Conservation (phyloP, 2,888 invertebrate genomes). For the Corbicula japonica region DNA sequence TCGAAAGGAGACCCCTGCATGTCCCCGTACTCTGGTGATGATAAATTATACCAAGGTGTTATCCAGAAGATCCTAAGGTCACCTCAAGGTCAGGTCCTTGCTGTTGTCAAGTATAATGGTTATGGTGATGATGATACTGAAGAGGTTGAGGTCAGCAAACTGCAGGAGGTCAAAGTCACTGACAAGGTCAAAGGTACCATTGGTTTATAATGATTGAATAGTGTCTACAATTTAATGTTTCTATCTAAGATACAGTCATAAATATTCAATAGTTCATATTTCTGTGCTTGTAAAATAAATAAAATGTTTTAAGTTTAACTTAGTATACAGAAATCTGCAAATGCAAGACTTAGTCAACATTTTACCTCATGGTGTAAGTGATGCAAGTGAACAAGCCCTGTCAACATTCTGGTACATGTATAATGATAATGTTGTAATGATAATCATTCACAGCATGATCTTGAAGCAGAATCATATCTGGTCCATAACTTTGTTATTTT, state of each 20-base stretch:
- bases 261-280: background rate
- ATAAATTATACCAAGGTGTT: constrained; percentile 64
- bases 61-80: constrained; percentile 65
- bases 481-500: no score
- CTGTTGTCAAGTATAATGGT: constrained; percentile 70
- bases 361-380: no score
- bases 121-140: constrained; percentile 72
- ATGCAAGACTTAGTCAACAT: no score
- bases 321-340: no score
- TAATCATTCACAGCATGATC: no score
- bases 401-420: no score
- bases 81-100: constrained; percentile 54
- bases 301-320: no score
- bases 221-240: background rate
- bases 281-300: no score
- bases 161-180: constrained; percentile 44
- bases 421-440: no score
- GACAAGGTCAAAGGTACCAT: constrained; percentile 15
- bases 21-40: constrained; percentile 73
- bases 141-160: constrained; percentile 64
- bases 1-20: constrained; percentile 74
- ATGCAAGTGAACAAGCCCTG: no score
- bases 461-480: no score
- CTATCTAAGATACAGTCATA: background rate
- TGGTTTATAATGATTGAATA: background rate